Evolutionary conservation across 64 coral and sea anemone genomes (phyloP), one percentile per base, ranked within the genome.

Genomic region (Acropora tenuis): DNA sequence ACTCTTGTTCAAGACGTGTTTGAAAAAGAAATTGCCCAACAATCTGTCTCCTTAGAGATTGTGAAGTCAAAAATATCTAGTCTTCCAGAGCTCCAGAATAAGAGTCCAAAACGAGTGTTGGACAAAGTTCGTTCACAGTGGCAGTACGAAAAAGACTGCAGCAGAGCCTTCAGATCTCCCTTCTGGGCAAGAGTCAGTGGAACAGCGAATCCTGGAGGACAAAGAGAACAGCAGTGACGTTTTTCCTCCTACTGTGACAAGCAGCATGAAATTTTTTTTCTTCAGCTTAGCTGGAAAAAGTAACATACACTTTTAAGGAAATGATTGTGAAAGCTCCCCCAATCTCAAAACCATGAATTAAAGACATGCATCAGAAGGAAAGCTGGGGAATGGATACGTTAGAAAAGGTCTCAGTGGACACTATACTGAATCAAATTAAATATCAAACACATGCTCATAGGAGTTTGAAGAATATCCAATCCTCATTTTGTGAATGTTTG

Each of bases 201-300:
- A 74, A 13, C 86, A 76, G 50, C 43, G 86, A 67, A n/a, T 76
- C 0, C 59, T 53, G 30, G 67, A 73, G 69, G 80, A 89, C 41
- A 17, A 47, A 74, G 78, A 82, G 45, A 53, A 76, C 48, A 93
- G 69, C 15, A 94, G 57, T 40, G 72, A 80, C 2, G 76, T 89
- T 19, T 78, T 94, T 9, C 83, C 86, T 19, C 78, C 79, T 48
- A 89, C 92, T 65, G 67, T 61, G 16, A 50, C 50, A 59, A 80
- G 50, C 15, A 80, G 18, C 47, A 0, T 80, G 13, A 58, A 59
- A 50, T 58, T 40, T 58, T 18, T 57, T 30, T 59, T 80, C 18
- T 41, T 50, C 13, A 50, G 20, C 18, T 58, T 48, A 80, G 2
- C 15, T 80, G 9, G 78, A 80, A 59, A 80, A 42, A 30, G 30